Percentiles rank a stretch among this genome's conserved stretches.
These are phyloP conservation scores for Eilema sororculum DNA, from an alignment of 2,888 invertebrate species.

Conservation along the genomic window DNA sequence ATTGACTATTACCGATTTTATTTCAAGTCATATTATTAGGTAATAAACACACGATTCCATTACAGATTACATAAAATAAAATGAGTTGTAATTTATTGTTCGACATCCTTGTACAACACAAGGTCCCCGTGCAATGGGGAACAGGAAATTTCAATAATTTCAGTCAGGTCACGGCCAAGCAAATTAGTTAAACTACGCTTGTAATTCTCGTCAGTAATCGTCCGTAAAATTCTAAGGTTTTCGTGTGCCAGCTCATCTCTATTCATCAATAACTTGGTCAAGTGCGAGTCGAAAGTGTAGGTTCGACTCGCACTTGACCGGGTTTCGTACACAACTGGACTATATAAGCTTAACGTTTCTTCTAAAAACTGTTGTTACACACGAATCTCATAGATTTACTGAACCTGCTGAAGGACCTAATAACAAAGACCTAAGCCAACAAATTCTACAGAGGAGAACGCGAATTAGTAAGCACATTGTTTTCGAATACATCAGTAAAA, in stretches of 20 bases:
- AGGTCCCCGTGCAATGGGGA: not conserved
- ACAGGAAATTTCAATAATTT: conserved; percentile 11
- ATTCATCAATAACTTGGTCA: not conserved
- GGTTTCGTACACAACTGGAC: too few species aligned
- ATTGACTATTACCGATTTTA: not conserved
- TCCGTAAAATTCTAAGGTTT: not conserved
- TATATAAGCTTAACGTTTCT: too few species aligned
- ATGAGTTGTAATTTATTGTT: not conserved
- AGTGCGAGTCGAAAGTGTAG: not conserved
- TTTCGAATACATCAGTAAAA: too few species aligned
- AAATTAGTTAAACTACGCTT: conserved; percentile 4
- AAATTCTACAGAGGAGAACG: not conserved
- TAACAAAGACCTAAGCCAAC: not conserved
- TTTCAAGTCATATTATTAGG: not conserved
- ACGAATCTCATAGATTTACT: too few species aligned
- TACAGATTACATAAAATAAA: not conserved
- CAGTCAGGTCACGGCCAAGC: conserved; percentile 4
- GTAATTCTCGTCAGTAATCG: not conserved
- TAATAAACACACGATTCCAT: not conserved
- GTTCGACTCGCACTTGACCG: too few species aligned
- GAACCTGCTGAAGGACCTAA: not conserved
- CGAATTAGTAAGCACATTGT: too few species aligned
- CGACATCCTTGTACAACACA: not conserved
- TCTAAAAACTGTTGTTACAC: not conserved
- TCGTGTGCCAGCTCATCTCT: not conserved